Percentiles rank a stretch among this genome's conserved stretches.
Conservation (phyloP, 2,113 vertebrate species). For the Columbina picui region DNA sequence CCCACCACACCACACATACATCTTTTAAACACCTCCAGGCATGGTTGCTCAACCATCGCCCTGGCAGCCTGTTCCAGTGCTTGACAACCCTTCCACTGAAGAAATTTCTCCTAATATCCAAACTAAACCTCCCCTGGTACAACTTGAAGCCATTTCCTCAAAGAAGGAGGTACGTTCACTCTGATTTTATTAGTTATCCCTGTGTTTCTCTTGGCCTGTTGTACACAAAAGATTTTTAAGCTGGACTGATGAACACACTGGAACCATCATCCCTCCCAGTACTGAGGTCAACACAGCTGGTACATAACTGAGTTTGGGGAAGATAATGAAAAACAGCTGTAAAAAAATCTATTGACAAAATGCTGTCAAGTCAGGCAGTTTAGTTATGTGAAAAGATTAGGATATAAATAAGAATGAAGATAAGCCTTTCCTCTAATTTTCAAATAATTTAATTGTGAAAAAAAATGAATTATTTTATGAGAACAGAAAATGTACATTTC, state of each 20-base stretch:
- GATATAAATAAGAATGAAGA: background rate
- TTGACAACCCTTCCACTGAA: background rate
- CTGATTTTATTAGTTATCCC: background rate
- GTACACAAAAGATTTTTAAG: background rate
- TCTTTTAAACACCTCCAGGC: background rate
- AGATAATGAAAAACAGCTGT: background rate
- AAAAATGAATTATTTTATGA: background rate
- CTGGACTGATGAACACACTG: background rate
- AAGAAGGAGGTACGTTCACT: background rate
- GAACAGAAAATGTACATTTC: background rate
- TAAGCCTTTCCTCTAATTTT: background rate
- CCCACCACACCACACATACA: rapidly evolving
- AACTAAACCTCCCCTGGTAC: rapidly evolving
- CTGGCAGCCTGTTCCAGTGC: background rate
- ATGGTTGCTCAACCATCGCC: background rate
- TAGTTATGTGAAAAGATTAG: background rate
- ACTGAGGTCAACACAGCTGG: background rate
- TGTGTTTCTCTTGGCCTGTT: background rate
- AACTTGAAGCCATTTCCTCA: background rate
- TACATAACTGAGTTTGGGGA: background rate
- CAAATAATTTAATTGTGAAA: background rate
- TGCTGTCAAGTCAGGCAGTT: background rate
- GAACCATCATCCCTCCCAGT: background rate
- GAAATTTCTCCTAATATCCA: background rate
- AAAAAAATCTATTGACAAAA: background rate